Evolutionary conservation across 1,140 invertebrate species (phyloP), one percentile per base, ranked within the genome.

Genomic region (Cotesia glomerata): DNA sequence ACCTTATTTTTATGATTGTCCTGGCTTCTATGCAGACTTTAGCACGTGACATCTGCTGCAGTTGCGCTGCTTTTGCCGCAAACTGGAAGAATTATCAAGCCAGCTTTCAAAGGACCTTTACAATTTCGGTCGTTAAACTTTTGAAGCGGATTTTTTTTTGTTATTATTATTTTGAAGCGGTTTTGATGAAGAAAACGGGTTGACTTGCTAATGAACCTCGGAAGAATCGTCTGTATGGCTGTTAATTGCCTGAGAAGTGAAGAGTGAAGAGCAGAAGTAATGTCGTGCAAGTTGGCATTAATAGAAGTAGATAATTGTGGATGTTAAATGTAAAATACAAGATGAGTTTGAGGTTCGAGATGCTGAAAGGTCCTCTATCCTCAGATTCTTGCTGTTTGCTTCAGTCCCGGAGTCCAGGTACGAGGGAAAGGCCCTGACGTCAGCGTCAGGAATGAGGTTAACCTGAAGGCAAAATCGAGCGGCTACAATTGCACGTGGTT

Each of bases 371-470:
- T 79, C 70, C 77, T 78, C 75, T 72, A 16, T 18, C 39, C 8
- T 16, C 16, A 63, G 11, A 52, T 5, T 45, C 39, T 9, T 18
- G 26, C 1, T 26, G 1, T 26, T 26, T 26, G 26, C 26, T 26
- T 26, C 26, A 26, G 2, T 26, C 26, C 26, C 1, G 26, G 26
- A 26, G 26, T 26, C 39, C 39, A 45, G 39, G 16, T 66, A 54
- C 77, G 80, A 83, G 82, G 78, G 84, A 85, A 86, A 86, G 84
- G 81, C 80, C 63, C 51, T 85, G 84, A 85, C 85, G 84, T 86
- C 84, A 86, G 61, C 71, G n/a, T 11, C 64, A 74, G 76, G 79
- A 86, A 85, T 78, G 83, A 85, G 85, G 83, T 81, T 84, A 84
- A 82, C 74, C 69, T 72, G 72, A 79, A 73, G 78, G 70, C 81